Evolutionary conservation across 2,888 invertebrate species (phyloP).

Genomic region (Lasioglossum villosulum): DNA sequence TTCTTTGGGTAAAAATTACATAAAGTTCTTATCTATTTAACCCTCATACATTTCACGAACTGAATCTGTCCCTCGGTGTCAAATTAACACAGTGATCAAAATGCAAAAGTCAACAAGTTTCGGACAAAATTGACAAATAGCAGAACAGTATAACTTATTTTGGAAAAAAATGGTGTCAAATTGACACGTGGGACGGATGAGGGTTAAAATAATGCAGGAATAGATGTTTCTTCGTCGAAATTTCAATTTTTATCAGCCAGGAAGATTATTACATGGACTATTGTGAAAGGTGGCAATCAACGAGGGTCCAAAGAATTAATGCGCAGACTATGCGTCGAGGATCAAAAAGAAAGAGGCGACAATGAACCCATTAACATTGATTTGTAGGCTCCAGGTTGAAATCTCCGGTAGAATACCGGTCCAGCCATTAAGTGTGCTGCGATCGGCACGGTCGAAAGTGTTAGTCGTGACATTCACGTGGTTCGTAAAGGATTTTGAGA

Average conservation of each 20-base stretch:
- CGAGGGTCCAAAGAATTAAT: not conserved
- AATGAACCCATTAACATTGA: constrained; percentile 3
- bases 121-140: too few relatives aligned
- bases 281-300: not conserved
- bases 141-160: too few relatives aligned
- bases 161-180: too few relatives aligned
- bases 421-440: not conserved
- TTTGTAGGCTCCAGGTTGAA: not conserved
- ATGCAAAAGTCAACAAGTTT: too few relatives aligned
- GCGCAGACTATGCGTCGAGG: not conserved
- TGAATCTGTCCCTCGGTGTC: too few relatives aligned
- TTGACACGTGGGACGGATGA: too few relatives aligned
- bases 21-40: too few relatives aligned
- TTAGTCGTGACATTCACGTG: not conserved
- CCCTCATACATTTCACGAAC: too few relatives aligned
- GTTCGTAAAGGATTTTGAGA: constrained; percentile 36
- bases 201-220: too few relatives aligned
- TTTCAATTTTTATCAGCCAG: not conserved
- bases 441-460: constrained; percentile 15
- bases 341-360: not conserved
- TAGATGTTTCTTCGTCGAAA: not conserved
- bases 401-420: not conserved
- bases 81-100: too few relatives aligned
- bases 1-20: not conserved
- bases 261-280: not conserved